Evolutionary conservation across 2,797 vertebrate species (phyloP), one percentile per base, ranked within the genome.

Genomic region (Hippocampus kuda): DNA sequence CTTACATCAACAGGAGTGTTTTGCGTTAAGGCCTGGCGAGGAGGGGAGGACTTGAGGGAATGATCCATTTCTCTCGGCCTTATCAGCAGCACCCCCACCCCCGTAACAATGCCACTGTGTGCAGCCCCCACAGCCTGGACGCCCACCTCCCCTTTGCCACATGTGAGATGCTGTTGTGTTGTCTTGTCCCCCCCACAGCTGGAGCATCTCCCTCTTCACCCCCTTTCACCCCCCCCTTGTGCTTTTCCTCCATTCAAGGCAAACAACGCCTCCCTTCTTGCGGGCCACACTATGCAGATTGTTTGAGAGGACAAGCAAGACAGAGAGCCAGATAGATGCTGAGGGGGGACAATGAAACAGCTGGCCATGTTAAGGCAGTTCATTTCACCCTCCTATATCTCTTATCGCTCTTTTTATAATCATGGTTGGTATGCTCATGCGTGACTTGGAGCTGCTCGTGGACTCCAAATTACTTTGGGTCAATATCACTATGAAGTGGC

Each of bases 151-250:
- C 76, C 59, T 72, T 81, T 81, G 67, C 85, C 85, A 87, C 79
- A 83, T 86, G 87, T 90, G 88, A 91, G 91, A 91, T 89, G 89
- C 86, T 89, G 91, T 89, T 90, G 89, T 91, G 89, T 92, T 91
- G 88, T 91, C 85, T 89, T 91, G 86, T 87, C 81, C 81, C 74
- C 74, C 84, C 85, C 89, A 92, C 91, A 92, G 91, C 91, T 92
- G 87, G 88, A 89, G 86, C 89, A 85, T 88, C 87, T 91, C 79
- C 85, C 87, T 85, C 85, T 80, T 66, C 80, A 83, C 74, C 84
- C 75, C 80, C 72, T 77, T 54, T 80, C 83, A 74, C 82, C 84
- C 66, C 75, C 80, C 72, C 81, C 81, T 80, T 76, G 78, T 77
- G 81, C 84, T 84, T 85, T 68, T 87, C 89, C 88, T 89, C 85